Evolutionary conservation across 1,140 invertebrate genomes (phyloP), one percentile per base, ranked within the genome.

Genomic region (Vanessa tameamea): DNA sequence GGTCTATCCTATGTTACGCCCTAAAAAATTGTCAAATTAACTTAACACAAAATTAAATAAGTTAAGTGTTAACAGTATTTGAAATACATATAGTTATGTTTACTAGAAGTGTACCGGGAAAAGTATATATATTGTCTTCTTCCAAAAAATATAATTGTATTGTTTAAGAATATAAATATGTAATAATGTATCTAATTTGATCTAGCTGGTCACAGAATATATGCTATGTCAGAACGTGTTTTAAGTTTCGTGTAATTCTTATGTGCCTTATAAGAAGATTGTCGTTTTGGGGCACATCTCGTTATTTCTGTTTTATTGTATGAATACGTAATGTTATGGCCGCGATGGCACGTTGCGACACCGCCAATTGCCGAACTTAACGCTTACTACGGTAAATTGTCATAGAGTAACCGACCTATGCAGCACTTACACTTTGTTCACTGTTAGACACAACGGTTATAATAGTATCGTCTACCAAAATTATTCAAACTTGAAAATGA

Each of bases 241-340:
- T 70, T 61, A 71, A 74, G 53, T 77, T 68, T 37, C 47, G 47
- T 47, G 55, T 61, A 50, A 69, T 61, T 69, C 67, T 31, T 76
- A 77, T 76, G 79, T 77, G 77, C 78, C 76, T 75, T 80, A 80
- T 82, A 77, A 68, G 77, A 79, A 73, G 66, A 75, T 78, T 75
- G 79, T 80, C 77, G 79, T 83, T 84, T 84, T 83, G 70, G 83
- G 81, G 63, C 79, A 84, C 82, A 88, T 87, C 86, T 91, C 87
- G 85, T 91, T 91, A 89, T 91, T 87, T 88, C 86, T 85, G 81
- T 89, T 91, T 91, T 90, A 91, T 91, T 89, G 87, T 89, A 86
- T 86, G 87, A 88, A 91, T 90, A 91, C 82, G 75, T 87, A 88
- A 90, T 90, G 86, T 83, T 73, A 81, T 81, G 73, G 75, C 74